Percentiles rank a stretch among this genome's conserved stretches.
Conservation (phyloP, 2,113 vertebrate species). For the Gulo gulo region DNA sequence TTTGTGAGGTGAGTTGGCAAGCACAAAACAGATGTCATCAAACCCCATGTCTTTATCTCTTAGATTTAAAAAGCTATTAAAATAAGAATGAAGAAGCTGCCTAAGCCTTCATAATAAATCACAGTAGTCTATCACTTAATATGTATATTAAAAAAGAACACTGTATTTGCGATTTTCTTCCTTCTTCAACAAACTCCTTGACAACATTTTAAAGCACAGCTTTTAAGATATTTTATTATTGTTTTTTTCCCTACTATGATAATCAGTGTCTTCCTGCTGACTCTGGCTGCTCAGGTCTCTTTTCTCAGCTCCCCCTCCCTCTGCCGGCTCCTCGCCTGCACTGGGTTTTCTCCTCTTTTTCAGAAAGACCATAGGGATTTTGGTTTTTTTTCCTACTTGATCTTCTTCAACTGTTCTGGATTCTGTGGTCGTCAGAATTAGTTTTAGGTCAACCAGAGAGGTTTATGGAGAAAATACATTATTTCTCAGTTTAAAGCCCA, state of each 20-base stretch:
- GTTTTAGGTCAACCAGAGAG: not conserved
- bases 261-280: not conserved
- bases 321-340: no score
- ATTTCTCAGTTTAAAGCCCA: not conserved
- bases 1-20: conserved; percentile 79
- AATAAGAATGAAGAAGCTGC: not conserved
- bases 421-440: not conserved
- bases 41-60: not conserved
- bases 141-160: not conserved
- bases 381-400: not conserved
- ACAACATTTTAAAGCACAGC: not conserved
- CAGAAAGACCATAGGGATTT: not conserved
- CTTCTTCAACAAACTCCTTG: not conserved
- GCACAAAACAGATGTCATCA: not conserved
- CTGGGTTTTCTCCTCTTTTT: not conserved
- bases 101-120: not conserved
- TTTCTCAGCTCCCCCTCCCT: not conserved
- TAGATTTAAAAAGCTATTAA: not conserved
- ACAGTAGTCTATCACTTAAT: not conserved
- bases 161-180: not conserved
- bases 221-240: not conserved
- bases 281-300: not conserved
- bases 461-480: not conserved
- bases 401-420: not conserved
- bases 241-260: not conserved